Conservation (phyloP, 2,797 vertebrate species). For the Enteromius anoplus region DNA sequence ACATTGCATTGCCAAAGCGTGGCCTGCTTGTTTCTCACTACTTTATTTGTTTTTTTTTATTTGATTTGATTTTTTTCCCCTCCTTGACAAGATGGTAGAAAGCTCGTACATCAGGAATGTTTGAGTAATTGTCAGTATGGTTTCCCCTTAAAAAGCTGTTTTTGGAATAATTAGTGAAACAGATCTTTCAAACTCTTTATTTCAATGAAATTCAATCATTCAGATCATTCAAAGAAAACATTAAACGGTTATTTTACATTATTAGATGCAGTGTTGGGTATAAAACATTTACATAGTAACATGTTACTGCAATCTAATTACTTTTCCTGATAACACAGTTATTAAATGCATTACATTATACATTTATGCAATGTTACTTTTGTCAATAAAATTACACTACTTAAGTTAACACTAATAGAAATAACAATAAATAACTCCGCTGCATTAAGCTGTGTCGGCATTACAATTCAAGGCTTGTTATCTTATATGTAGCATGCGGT, state of each 20-base stretch:
- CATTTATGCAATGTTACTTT: no score
- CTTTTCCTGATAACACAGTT: no score
- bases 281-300: no score
- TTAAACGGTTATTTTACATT: neutral
- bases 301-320: no score
- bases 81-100: conserved; percentile 52
- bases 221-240: neutral
- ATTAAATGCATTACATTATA: no score
- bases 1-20: conserved; percentile 70
- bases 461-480: no score
- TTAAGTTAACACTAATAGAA: no score
- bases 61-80: conserved; percentile 31
- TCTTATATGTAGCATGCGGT: no score
- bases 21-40: conserved; percentile 65
- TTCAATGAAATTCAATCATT: neutral
- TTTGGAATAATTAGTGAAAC: conserved; percentile 15
- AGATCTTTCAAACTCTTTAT: neutral
- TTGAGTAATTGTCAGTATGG: conserved; percentile 55
- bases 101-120: conserved; percentile 51
- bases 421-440: no score
- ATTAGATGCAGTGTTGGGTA: neutral
- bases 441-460: no score
- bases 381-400: no score
- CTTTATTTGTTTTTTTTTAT: conserved; percentile 74
- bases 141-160: conserved; percentile 40